phyloP scores from a whole-genome alignment of 1,140 invertebrate species.

The Formica exsecta region DNA sequence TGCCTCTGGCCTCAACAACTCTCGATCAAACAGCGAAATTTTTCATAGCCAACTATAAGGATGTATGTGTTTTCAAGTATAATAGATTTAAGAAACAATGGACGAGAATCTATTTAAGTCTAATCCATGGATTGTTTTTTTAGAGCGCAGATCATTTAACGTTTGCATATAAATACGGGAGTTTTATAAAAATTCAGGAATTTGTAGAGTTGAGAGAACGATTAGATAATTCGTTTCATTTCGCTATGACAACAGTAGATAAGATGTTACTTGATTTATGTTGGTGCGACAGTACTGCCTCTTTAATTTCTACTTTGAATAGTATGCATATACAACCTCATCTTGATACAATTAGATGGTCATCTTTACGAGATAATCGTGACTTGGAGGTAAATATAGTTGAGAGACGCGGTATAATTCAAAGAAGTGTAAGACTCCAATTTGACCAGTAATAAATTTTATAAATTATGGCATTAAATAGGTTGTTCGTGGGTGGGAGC shows the following conservation, averaged over 20 bases:
- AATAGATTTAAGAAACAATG: slow-evolving; percentile 22
- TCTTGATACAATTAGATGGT: slow-evolving; percentile 87
- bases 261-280: slow-evolving; percentile 93
- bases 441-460: slow-evolving; percentile 41
- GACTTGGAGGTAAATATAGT: slow-evolving; percentile 85
- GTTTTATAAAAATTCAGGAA: slow-evolving; percentile 96
- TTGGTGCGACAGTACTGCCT: slow-evolving; percentile 82
- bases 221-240: slow-evolving; percentile 94
- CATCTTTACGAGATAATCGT: slow-evolving; percentile 88
- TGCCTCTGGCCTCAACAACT: slow-evolving; percentile 88
- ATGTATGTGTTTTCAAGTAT: slow-evolving; percentile 88
- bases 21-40: slow-evolving; percentile 93
- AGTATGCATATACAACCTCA: slow-evolving; percentile 88
- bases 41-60: slow-evolving; percentile 95
- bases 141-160: slow-evolving; percentile 96
- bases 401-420: not conserved
- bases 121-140: slow-evolving; percentile 63
- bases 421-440: not conserved
- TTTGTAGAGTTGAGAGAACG: slow-evolving; percentile 94
- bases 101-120: not conserved
- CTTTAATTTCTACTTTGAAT: slow-evolving; percentile 78
- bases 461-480: slow-evolving; percentile 59
- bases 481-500: slow-evolving; percentile 84
- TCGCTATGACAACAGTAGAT: slow-evolving; percentile 92
- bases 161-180: slow-evolving; percentile 97